Base-by-base conservation (phyloP, 1,140 invertebrate genomes). In the Bombus consobrinus region DNA sequence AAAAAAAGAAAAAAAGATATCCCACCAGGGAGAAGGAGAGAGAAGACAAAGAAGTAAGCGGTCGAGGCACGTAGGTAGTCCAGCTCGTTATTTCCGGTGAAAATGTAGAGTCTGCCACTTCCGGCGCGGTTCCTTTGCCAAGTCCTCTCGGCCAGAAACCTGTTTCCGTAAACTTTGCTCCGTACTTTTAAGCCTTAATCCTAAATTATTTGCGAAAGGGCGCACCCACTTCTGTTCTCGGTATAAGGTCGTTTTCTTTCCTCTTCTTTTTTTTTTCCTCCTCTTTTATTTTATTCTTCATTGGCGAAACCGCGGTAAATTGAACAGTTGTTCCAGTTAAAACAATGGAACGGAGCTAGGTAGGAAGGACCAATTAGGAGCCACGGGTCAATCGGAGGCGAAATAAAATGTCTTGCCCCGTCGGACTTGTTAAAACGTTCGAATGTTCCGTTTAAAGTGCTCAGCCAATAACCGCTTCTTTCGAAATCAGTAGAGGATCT, bases 161-260 rank as follows among this genome's bases (percentile, higher is more conserved):
- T 64, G n/a, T 28, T 71, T 71, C 66, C 53, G 47, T 41, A 47
- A 83, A 83, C 74, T 83, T 77, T 10, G 28, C 25, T 39, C 41
- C 53, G n/a, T 62, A 28, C 43, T 79, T 68, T 71, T 37, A 80
- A 79, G 39, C 76, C 68, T 34, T 80, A 37, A 80, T 80, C 76
- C 39, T 79, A 79, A 85, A 69, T 85, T 85, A 85, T 85, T 80
- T 43, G 83, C 68, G 22, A 64, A 79, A 77, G 47, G 12, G 25
- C n/a, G 77, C 25, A 15, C 3, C 68, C 47, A 10, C 9, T 41
- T 9, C n/a, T 22, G 37, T 22, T 22, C 64, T 25, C 34, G 3
- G 53, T 22, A 15, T 5, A 15, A 9, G 43, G 64, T 64, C 47
- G 47, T 53, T 69, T 39, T 8, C 12, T 8, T 8, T 9, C 4